phyloP scores from a whole-genome alignment of 2,113 vertebrate species.

The Prinia subflava region DNA sequence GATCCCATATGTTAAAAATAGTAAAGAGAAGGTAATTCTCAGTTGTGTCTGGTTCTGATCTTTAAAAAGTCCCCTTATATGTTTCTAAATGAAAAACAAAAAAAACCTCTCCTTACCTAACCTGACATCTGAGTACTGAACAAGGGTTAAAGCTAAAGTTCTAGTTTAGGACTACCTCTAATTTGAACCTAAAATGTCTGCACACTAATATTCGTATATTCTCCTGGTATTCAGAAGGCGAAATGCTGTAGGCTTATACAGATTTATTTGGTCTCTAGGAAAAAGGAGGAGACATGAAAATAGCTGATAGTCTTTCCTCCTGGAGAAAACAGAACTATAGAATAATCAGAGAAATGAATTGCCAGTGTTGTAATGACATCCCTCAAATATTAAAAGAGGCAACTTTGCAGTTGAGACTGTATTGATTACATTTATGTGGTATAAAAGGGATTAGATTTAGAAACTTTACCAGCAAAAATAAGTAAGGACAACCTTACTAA shows the following conservation, averaged over 20 bases:
- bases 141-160: neutral
- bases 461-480: neutral
- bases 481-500: neutral
- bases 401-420: neutral
- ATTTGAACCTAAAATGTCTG: neutral
- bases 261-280: neutral
- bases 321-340: neutral
- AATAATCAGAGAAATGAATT: neutral
- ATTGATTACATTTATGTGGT: accelerated
- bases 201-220: neutral
- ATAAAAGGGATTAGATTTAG: neutral
- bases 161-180: neutral
- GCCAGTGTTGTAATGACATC: neutral
- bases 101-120: neutral
- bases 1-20: neutral
- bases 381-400: neutral
- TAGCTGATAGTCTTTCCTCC: neutral
- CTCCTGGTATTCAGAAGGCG: neutral
- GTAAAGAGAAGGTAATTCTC: neutral
- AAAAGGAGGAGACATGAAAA: neutral
- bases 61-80: neutral
- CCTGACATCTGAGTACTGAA: neutral
- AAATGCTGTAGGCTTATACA: neutral
- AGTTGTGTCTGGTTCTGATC: neutral
- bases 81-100: neutral